Percentiles rank a stretch among this genome's conserved stretches.
Evolutionary conservation across 2,888 invertebrate genomes (phyloP).

Genomic region (Plagiodera versicolora): DNA sequence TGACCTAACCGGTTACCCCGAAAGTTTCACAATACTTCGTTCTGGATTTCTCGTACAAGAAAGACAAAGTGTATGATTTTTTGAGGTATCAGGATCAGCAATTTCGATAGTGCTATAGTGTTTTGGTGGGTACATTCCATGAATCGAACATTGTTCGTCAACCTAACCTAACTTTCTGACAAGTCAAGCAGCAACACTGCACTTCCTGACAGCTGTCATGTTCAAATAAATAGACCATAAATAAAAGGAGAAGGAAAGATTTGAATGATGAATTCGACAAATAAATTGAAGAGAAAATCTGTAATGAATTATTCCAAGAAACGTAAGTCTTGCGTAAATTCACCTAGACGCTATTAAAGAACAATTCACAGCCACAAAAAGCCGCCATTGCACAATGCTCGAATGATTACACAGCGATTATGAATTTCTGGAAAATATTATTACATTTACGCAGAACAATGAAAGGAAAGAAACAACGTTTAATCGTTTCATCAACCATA

Average conservation of each 20-base stretch:
- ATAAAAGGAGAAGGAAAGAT: too few species aligned
- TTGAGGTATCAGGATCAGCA: too few species aligned
- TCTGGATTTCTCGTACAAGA: slow-evolving; percentile 15
- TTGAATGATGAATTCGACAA: too few species aligned
- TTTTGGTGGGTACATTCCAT: too few species aligned
- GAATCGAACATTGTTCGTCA: too few species aligned
- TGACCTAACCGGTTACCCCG: slow-evolving; percentile 47
- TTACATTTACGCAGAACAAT: background rate
- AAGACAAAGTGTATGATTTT: too few species aligned
- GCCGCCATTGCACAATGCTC: background rate
- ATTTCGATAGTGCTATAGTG: too few species aligned
- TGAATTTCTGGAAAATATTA: background rate
- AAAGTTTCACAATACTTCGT: slow-evolving; percentile 29
- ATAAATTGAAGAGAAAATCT: too few species aligned
- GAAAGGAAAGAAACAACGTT: background rate
- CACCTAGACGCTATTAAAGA: slow-evolving; percentile 12
- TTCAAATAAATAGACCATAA: too few species aligned
- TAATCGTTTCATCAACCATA: background rate
- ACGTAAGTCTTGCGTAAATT: slow-evolving; percentile 9
- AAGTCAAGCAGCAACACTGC: too few species aligned
- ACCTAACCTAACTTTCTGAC: too few species aligned
- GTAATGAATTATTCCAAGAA: slow-evolving; percentile 14
- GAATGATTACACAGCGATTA: background rate
- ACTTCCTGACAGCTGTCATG: too few species aligned
- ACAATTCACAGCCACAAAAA: background rate